These are phyloP conservation scores for Pterocles orientalis DNA, from an alignment of 2,113 vertebrate genomes.

Conservation along the genomic window DNA sequence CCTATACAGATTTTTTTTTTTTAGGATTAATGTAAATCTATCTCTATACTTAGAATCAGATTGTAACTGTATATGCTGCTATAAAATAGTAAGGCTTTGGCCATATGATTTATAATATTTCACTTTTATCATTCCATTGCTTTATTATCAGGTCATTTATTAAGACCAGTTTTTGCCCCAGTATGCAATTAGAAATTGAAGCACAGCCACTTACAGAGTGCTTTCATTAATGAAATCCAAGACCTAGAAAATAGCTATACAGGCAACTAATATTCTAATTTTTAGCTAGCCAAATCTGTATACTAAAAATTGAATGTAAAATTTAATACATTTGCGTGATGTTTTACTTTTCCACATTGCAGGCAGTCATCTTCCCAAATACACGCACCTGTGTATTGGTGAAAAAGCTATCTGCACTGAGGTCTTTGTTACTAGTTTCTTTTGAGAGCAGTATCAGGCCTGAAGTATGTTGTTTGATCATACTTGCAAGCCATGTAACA, in stretches of 20 bases:
- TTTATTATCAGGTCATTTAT: neutral
- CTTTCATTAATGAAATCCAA: neutral
- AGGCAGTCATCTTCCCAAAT: neutral
- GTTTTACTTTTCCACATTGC: neutral
- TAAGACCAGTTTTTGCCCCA: neutral
- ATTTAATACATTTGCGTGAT: neutral
- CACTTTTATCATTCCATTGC: neutral
- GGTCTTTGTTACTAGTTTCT: neutral
- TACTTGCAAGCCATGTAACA: neutral
- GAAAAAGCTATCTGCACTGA: neutral
- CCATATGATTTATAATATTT: neutral
- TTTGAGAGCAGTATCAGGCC: neutral
- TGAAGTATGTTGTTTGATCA: neutral
- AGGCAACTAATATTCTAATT: neutral
- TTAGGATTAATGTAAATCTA: neutral
- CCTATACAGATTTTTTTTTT: neutral
- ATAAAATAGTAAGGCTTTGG: neutral
- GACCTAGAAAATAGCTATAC: neutral
- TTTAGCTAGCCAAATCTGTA: neutral
- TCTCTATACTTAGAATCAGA: neutral
- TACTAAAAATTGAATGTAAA: neutral
- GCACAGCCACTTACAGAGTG: neutral
- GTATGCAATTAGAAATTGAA: neutral
- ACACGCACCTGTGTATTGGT: neutral
- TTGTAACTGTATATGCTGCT: neutral